Base-by-base conservation (phyloP, 2,888 invertebrate genomes). In the Epistrophe eligans region DNA sequence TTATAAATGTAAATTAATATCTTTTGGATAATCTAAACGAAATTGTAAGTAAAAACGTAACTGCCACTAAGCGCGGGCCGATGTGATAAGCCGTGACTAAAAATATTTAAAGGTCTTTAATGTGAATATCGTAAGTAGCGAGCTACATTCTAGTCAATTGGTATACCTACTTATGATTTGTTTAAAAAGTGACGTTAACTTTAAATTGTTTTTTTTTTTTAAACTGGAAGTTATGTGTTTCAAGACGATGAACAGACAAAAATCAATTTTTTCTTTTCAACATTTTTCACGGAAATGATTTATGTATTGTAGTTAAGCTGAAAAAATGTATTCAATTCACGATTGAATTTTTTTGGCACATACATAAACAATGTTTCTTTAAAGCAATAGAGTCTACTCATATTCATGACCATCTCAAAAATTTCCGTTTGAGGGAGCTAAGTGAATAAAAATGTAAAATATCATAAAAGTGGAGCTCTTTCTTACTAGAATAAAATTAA, bases 1-100 rank as follows among this genome's bases (percentile, higher is more conserved):
- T 8, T 8, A 35, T 35, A 35, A 4, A 28, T 48, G 9, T n/a
- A 10, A 48, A 48, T 17, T 17, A 10, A 17, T 48, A 10, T 10
- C 13, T 50, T 50, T 66, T n/a, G 58, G 52, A 72, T 48, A 73
- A 48, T 38, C 48, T 62, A 17, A 71, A 58, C 50, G 11, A 4
- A 77, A 13, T 48, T 52, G 84, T 81, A 84, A 84, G 81, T 77
- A 71, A 62, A n/a, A n/a, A 8, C 10, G n/a, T 45, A 13, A 52
- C 50, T 19, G 9, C 55, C 9, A 10, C n/a, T n/a, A 2, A 32
- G 2, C 40, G 13, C 15, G 45, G 5, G 5, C 24, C 7, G 19
- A n/a, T n/a, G n/a, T n/a, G n/a, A n/a, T n/a, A n/a, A 11, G 5
- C 24, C 7, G 19, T 55, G 52, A 55, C 52, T 35, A 40, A 8